Percentiles rank a stretch among this genome's conserved stretches.
phyloP scores from a whole-genome alignment of 2,797 vertebrate species.

The Microcaecilia unicolor region DNA sequence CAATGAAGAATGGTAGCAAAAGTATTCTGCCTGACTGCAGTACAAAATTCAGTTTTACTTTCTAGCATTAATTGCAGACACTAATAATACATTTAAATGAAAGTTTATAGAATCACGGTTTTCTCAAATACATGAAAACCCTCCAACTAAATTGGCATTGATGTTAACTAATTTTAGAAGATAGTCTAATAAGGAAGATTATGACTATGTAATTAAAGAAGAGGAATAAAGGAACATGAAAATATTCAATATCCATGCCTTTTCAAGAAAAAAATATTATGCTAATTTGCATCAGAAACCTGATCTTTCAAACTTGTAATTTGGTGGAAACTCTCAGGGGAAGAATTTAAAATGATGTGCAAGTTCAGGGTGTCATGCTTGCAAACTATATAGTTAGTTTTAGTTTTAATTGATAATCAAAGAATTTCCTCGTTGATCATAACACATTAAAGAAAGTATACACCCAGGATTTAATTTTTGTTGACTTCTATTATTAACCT shows the following conservation, averaged over 20 bases:
- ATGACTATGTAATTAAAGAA: too few species aligned
- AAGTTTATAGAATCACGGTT: too few species aligned
- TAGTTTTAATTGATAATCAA: conserved; percentile 47
- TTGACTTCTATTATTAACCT: conserved; percentile 52
- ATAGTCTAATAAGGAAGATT: too few species aligned
- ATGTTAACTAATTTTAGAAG: too few species aligned
- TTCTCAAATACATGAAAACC: too few species aligned
- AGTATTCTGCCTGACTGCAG: too few species aligned
- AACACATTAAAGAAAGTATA: conserved; percentile 34
- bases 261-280: conserved; percentile 7
- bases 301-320: conserved; percentile 17
- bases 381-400: conserved; percentile 26
- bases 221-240: conserved; percentile 20
- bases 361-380: conserved; percentile 24
- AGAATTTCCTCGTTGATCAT: conserved; percentile 24
- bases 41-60: too few species aligned
- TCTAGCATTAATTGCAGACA: too few species aligned
- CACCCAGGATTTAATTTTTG: conserved; percentile 41
- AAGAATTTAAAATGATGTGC: conserved; percentile 21
- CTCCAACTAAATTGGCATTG: too few species aligned
- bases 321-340: conserved; percentile 17
- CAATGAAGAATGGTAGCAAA: too few species aligned
- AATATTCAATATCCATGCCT: conserved; percentile 17
- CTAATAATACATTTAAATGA: too few species aligned
- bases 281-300: conserved; percentile 24